phyloP scores from a whole-genome alignment of 2,797 vertebrate species.

The Anguilla megastoma region DNA sequence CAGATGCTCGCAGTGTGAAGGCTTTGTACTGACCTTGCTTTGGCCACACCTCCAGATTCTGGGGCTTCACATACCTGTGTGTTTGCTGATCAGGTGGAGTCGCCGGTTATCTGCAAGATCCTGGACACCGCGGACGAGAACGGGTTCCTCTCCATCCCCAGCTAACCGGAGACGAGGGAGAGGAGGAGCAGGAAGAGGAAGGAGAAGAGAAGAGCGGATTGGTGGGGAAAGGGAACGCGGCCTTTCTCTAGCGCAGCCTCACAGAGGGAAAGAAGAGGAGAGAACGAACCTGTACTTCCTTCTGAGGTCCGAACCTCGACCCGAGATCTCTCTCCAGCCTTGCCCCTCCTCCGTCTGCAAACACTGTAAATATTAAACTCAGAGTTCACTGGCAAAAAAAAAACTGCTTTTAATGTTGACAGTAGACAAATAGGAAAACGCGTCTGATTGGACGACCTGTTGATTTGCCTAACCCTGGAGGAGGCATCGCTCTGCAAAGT shows the following conservation, averaged over 20 bases:
- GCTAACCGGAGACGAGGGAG: conserved; percentile 59
- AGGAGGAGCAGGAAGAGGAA: conserved; percentile 20
- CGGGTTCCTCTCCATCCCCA: conserved; percentile 89
- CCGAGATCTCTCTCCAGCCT: background rate
- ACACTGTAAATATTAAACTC: conserved; percentile 10
- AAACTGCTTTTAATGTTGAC: background rate
- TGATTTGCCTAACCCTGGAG: conserved; percentile 17
- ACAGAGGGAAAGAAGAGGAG: background rate
- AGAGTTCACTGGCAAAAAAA: background rate
- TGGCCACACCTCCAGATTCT: conserved; percentile 7
- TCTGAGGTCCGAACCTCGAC: background rate
- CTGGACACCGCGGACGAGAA: conserved; percentile 94
- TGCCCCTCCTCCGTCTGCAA: background rate
- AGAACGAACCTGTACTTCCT: background rate
- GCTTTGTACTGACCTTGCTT: background rate
- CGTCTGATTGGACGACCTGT: conserved; percentile 8
- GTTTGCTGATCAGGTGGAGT: conserved; percentile 81
- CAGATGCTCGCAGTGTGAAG: background rate
- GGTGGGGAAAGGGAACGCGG: conserved; percentile 2
- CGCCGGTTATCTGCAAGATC: conserved; percentile 96
- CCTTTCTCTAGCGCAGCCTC: background rate
- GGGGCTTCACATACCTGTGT: background rate
- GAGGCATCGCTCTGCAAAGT: background rate
- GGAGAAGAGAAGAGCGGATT: conserved; percentile 16
- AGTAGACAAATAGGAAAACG: background rate